Conservation (phyloP, 2,797 vertebrate genomes). For the Coregonus sp. region DNA sequence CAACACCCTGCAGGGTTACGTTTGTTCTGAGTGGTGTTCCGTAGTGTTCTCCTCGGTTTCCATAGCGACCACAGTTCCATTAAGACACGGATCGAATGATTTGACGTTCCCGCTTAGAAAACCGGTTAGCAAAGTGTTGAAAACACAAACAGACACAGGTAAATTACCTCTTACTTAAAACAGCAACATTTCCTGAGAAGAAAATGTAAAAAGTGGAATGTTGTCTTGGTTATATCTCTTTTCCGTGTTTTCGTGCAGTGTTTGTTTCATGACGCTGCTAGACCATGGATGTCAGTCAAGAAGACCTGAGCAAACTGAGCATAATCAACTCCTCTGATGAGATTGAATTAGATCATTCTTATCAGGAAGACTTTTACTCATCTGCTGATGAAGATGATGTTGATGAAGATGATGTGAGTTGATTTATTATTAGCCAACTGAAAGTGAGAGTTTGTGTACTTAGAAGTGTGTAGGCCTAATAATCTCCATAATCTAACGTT, state of each 20-base stretch:
- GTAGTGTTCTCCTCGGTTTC: slow-evolving; percentile 56
- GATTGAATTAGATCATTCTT: slow-evolving; percentile 50
- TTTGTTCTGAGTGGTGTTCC: slow-evolving; percentile 46
- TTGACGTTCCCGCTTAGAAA: background rate
- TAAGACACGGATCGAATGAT: background rate
- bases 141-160: background rate
- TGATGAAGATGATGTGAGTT: slow-evolving; percentile 5
- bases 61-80: slow-evolving; percentile 53
- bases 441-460: background rate
- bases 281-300: slow-evolving; percentile 43
- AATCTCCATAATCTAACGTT: background rate
- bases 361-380: slow-evolving; percentile 42
- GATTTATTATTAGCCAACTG: background rate
- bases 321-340: slow-evolving; percentile 63
- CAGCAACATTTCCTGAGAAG: background rate
- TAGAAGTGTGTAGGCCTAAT: background rate
- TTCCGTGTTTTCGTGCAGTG: background rate
- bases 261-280: background rate
- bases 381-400: background rate
- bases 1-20: background rate
- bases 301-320: slow-evolving; percentile 72
- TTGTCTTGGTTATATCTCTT: background rate
- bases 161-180: background rate
- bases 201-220: background rate
- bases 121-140: background rate